A percentile compares a stretch with the other conserved stretches of the same genome.
phyloP scores from a whole-genome alignment of 2,888 invertebrate genomes.

The Microctonus hyperodae region DNA sequence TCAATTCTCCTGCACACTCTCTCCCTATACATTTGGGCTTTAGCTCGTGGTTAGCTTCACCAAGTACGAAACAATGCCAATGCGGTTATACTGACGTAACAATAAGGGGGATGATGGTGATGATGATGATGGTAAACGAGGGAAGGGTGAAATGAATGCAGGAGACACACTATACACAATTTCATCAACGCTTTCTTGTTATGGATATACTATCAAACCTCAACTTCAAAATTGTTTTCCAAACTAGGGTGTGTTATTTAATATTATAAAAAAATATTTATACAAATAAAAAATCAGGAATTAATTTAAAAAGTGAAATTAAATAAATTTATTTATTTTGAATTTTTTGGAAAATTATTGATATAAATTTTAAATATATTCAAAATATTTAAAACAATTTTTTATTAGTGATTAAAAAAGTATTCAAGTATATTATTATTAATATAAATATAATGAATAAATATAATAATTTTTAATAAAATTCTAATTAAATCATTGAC shows the following conservation, averaged over 20 bases:
- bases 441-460: too few species aligned
- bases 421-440: too few species aligned
- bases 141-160: constrained; percentile 1
- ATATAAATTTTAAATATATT: too few species aligned
- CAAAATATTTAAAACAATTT: too few species aligned
- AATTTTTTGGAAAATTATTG: too few species aligned
- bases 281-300: too few species aligned
- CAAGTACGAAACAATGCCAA: constrained; percentile 17
- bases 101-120: not conserved
- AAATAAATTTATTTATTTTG: too few species aligned
- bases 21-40: constrained; percentile 7
- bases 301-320: too few species aligned
- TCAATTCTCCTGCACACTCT: not conserved
- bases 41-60: constrained; percentile 11
- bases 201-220: constrained; percentile 5
- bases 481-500: too few species aligned
- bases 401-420: too few species aligned
- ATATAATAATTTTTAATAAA: too few species aligned
- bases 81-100: not conserved
- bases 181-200: constrained; percentile 24
- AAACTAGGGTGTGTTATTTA: not conserved
- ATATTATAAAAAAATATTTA: not conserved
- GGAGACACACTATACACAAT: constrained; percentile 22
- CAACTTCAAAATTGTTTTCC: constrained; percentile 3
- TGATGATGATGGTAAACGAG: not conserved